Conservation (phyloP, 2,113 vertebrate genomes). For the Nanorana parkeri region DNA sequence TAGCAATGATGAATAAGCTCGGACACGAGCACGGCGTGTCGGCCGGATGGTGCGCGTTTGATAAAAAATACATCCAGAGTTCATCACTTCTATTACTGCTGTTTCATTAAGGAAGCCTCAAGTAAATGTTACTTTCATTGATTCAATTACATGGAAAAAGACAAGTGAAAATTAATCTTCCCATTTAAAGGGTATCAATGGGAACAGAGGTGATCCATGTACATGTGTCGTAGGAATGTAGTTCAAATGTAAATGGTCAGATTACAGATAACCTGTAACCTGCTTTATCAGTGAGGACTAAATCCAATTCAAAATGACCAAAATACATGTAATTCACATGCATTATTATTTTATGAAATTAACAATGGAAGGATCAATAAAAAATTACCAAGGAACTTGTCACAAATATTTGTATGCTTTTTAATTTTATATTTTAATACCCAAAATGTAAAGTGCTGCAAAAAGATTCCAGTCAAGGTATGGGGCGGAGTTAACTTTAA, state of each 20-base stretch:
- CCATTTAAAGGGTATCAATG: not conserved
- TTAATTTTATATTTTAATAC: no score
- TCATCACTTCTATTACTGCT: constrained; percentile 23
- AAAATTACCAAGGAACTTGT: no score
- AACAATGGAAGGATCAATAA: no score
- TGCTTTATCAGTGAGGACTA: no score
- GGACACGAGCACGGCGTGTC: not conserved
- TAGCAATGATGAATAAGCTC: constrained; percentile 4
- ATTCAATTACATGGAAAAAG: constrained; percentile 16
- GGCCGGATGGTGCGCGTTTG: constrained; percentile 3
- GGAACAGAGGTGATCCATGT: not conserved
- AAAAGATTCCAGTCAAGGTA: no score
- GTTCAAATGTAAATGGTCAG: not conserved
- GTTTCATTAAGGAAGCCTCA: constrained; percentile 28
- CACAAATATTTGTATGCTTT: no score
- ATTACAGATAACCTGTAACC: not conserved
- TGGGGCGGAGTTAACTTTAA: no score
- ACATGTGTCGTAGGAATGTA: not conserved
- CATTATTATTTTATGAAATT: no score
- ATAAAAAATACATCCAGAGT: constrained; percentile 30
- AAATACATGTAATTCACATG: no score
- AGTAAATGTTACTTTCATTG: constrained; percentile 39
- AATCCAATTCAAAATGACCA: no score
- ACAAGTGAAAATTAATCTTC: not conserved
- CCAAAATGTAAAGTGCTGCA: no score